Conservation (phyloP, 2,113 vertebrate species). For the Clupea harengus region DNA sequence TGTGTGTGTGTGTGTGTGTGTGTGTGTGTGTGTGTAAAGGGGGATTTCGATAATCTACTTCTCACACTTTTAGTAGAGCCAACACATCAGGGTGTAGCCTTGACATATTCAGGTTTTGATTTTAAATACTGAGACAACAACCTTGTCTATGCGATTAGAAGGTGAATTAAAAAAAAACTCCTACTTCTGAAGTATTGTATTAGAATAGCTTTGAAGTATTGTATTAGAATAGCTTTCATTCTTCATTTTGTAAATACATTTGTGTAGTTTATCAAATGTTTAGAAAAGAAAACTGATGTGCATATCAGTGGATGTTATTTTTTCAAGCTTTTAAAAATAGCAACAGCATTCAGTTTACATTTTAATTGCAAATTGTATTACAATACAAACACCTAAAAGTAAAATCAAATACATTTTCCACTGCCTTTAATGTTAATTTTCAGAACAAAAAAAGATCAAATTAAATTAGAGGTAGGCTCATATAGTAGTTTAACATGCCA, state of each 20-base stretch:
- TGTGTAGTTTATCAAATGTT: neutral
- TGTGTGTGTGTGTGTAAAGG: neutral
- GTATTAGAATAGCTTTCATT: too few relatives aligned
- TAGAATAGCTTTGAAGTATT: too few relatives aligned
- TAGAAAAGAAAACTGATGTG: neutral
- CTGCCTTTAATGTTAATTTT: neutral
- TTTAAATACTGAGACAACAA: neutral
- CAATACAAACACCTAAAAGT: neutral
- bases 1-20: slow-evolving; percentile 13
- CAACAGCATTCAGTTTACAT: neutral
- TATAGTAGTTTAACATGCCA: too few relatives aligned
- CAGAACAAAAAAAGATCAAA: neutral
- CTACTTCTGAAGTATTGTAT: too few relatives aligned
- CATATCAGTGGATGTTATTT: neutral
- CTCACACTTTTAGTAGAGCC: neutral
- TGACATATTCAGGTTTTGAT: neutral
- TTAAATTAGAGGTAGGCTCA: neutral
- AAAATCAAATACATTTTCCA: neutral
- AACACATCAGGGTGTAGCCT: neutral
- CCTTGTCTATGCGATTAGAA: neutral
- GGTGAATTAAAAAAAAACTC: neutral
- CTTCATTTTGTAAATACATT: neutral
- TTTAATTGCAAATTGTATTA: neutral
- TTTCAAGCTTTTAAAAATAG: neutral
- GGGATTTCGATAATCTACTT: neutral